These are phyloP conservation scores for Anomalospiza imberbis DNA, from an alignment of 2,797 vertebrate species.

Conservation along the genomic window DNA sequence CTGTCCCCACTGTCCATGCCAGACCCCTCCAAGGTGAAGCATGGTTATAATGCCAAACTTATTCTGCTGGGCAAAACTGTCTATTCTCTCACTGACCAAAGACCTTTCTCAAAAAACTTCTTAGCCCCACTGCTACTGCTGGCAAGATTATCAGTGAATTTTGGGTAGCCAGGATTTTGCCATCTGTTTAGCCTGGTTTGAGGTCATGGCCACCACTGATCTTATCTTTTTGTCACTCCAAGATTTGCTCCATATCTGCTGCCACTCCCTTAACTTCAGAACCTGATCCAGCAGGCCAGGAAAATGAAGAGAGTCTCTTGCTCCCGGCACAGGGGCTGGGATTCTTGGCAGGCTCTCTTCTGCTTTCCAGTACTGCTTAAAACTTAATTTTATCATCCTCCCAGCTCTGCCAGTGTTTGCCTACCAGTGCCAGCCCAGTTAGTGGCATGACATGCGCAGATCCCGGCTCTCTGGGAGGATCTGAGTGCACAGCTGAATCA, in stretches of 20 bases:
- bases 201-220: not conserved
- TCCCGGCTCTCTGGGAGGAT: not conserved
- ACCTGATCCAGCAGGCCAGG: not conserved
- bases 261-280: not conserved
- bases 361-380: not conserved
- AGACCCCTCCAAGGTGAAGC: not conserved
- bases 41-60: not conserved
- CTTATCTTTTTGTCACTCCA: not conserved
- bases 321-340: not conserved
- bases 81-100: not conserved
- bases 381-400: not conserved
- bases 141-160: not conserved
- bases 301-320: not conserved
- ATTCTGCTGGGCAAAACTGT: not conserved
- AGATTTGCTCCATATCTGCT: not conserved
- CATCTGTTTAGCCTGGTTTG: not conserved
- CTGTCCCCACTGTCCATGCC: not conserved
- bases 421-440: not conserved
- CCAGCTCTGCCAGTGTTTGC: not conserved
- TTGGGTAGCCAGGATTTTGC: not conserved
- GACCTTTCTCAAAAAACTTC: not conserved
- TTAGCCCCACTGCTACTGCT: not conserved
- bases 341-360: not conserved
- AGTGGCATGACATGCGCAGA: fast-evolving
- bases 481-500: not conserved